These are phyloP conservation scores for Chalcis sispes DNA, from an alignment of 2,888 invertebrate genomes.

Conservation along the genomic window DNA sequence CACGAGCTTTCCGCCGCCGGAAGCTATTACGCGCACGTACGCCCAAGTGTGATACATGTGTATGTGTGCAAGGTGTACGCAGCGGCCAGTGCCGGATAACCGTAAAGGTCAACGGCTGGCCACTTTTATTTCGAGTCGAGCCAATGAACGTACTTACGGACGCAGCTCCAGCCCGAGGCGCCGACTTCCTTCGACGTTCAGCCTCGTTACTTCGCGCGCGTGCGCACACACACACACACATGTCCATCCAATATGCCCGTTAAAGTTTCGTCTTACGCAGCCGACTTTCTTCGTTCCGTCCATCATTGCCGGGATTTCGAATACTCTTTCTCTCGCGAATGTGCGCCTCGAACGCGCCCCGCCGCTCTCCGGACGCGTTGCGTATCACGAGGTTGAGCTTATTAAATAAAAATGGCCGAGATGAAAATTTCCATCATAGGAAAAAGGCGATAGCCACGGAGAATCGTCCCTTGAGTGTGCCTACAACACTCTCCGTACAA, in stretches of 20 bases:
- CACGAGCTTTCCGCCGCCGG: constrained; percentile 19
- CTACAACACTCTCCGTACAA: background rate
- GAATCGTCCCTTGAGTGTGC: background rate
- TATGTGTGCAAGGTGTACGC: background rate
- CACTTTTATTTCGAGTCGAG: constrained; percentile 21
- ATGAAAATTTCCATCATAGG: constrained; percentile 5
- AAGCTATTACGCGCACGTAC: background rate
- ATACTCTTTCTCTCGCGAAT: constrained; percentile 15
- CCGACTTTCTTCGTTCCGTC: background rate
- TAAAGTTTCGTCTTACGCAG: no score
- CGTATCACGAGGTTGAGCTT: constrained; percentile 25
- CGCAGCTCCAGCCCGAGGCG: background rate
- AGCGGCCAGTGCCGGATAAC: background rate
- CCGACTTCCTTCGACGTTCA: constrained; percentile 11
- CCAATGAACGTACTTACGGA: no score
- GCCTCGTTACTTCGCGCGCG: constrained; percentile 8
- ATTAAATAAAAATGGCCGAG: background rate
- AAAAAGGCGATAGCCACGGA: constrained; percentile 14
- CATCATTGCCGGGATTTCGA: constrained; percentile 13
- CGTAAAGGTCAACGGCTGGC: constrained; percentile 20
- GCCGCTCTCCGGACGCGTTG: background rate
- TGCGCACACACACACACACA: background rate
- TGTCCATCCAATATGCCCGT: background rate
- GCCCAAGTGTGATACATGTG: background rate
- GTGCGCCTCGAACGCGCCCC: background rate